These are phyloP conservation scores for Ladona fulva DNA, from an alignment of 1,140 invertebrate genomes.

Conservation along the genomic window DNA sequence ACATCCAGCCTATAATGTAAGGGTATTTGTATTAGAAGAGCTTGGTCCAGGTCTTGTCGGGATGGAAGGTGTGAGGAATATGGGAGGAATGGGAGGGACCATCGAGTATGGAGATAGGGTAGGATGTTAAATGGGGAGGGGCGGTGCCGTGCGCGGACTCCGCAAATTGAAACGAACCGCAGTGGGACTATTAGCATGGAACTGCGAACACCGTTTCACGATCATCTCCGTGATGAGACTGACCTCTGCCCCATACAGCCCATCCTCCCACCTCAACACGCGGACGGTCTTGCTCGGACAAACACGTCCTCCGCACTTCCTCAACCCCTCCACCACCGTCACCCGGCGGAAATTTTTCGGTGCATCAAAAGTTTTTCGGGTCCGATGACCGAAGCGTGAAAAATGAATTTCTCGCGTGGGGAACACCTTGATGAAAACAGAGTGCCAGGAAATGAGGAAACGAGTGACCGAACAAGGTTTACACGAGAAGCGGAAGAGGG, in stretches of 20 bases:
- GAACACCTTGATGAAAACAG: no score
- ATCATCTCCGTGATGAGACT: not conserved
- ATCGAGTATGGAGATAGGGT: not conserved
- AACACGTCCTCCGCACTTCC: not conserved
- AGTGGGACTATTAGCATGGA: not conserved
- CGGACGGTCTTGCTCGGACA: not conserved
- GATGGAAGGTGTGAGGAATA: no score
- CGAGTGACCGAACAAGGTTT: no score
- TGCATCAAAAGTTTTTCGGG: no score
- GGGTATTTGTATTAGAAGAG: no score
- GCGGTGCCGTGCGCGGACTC: not conserved
- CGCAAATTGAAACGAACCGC: constrained; percentile 7
- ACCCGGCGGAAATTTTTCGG: not conserved
- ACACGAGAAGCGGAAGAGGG: no score
- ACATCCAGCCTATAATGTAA: no score
- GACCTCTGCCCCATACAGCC: not conserved
- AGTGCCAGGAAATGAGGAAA: no score
- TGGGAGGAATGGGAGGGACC: not conserved
- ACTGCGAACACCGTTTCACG: constrained; percentile 6
- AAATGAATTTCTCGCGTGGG: no score
- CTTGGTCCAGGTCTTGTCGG: no score
- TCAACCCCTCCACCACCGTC: not conserved
- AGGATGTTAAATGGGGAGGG: not conserved
- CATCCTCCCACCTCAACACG: not conserved
- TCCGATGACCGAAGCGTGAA: no score